Base-by-base conservation (phyloP, 2,797 vertebrate species). In the Knipowitschia caucasica region DNA sequence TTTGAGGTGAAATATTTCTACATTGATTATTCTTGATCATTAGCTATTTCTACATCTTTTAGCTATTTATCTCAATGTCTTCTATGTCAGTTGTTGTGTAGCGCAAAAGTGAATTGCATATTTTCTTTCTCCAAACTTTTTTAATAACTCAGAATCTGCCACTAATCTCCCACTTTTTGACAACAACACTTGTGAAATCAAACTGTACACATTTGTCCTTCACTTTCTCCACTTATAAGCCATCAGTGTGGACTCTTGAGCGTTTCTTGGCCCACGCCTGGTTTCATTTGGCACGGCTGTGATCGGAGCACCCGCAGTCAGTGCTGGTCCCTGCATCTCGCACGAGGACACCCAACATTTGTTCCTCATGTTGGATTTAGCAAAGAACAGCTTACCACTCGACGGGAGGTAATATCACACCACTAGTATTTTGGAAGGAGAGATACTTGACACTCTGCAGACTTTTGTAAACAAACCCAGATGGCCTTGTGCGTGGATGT, bases 361-460 rank as follows among this genome's bases (percentile, higher is more conserved):
- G 82, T 77, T 83, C 64, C 62, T 75, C 64, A 39, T 75, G 75
- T 86, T 80, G 71, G 78, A 85, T 85, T 82, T 77, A 78, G 81
- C 78, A 71, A 33, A 63, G 68, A 83, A 85, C 85, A 87, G 87
- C 81, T 84, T 84, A 78, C 23, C 53, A 21, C 82, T 67, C 83
- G 45, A 66, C 38, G 61, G 87, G 84, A 72, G 84, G 80, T 59
- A 62, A 64, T 74, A 77, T 77, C 69, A 70, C 77, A 76, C 47
- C 39, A 56, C 30, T 68, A 60, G 47, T 78, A 66, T 67, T 80
- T 82, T 71, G 68, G 77, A 80, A 62, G 69, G 65, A 77, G 52
- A 62, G 61, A 58, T 58, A 38, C 74, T 71, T 50, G 60, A 57
- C n/a, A 50, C 77, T 71, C 59, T 66, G 58, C 50, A 64, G 63